Percentiles rank a stretch among this genome's conserved stretches.
Evolutionary conservation across 2,113 vertebrate genomes (phyloP).

Genomic region (Pitta sordida): DNA sequence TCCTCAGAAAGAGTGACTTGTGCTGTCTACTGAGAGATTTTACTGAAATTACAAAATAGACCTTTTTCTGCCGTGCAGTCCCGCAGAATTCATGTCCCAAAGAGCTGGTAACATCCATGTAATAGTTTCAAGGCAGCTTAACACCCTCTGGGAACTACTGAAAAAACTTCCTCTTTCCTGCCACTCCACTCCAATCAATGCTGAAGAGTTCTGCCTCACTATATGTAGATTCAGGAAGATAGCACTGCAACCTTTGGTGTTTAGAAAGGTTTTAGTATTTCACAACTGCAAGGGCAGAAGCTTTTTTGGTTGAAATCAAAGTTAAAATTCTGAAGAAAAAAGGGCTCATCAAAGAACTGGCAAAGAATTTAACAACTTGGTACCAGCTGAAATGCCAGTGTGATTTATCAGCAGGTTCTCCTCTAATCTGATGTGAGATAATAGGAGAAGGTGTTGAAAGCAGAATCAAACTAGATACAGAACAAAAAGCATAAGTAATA

Average conservation of each 20-base stretch:
- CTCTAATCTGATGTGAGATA: conserved; percentile 50
- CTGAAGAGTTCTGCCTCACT: not conserved
- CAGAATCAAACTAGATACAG: conserved; percentile 40
- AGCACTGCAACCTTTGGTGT: not conserved
- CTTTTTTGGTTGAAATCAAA: conserved; percentile 36
- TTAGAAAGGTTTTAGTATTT: conserved; percentile 25
- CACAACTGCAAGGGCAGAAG: not conserved
- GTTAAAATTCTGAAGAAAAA: conserved; percentile 12
- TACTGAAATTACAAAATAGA: not conserved
- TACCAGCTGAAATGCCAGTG: conserved; percentile 23
- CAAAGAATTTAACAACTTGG: conserved; percentile 28
- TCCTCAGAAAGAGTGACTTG: not conserved
- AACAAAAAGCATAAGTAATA: conserved; percentile 40
- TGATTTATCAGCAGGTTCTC: conserved; percentile 39
- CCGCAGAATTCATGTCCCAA: not conserved
- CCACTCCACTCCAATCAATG: not conserved
- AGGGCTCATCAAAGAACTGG: conserved; percentile 30
- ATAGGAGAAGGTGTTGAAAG: conserved; percentile 48
- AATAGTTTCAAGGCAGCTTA: not conserved
- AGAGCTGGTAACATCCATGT: not conserved
- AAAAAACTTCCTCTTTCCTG: not conserved
- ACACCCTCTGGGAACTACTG: not conserved
- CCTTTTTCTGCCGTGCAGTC: not conserved
- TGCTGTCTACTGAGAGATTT: not conserved
- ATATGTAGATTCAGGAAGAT: not conserved